Evolutionary conservation across 2,888 invertebrate species (phyloP).

Genomic region (Hartigia nigra): DNA sequence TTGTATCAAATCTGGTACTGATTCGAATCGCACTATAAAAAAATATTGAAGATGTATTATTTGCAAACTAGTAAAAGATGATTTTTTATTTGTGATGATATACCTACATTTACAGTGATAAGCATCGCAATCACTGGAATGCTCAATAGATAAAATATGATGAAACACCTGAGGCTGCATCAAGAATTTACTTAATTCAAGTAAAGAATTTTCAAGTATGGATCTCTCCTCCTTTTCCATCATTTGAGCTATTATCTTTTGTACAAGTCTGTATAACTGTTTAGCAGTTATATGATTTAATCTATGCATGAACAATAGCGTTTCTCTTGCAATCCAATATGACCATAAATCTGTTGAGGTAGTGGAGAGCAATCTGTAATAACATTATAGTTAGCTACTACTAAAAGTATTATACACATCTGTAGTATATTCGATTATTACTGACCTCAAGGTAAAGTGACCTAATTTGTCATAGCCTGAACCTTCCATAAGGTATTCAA

Average conservation of each 20-base stretch:
- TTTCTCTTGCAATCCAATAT: slow-evolving; percentile 53
- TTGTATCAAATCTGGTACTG: slow-evolving; percentile 69
- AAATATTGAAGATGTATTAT: slow-evolving; percentile 46
- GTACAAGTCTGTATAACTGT: slow-evolving; percentile 54
- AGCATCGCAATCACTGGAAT: slow-evolving; percentile 39
- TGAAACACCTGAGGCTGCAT: slow-evolving; percentile 41
- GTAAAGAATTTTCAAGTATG: slow-evolving; percentile 38
- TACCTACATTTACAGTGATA: slow-evolving; percentile 48
- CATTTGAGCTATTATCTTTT: slow-evolving; percentile 33
- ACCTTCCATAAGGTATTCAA: slow-evolving; percentile 71
- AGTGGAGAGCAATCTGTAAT: slow-evolving; percentile 53
- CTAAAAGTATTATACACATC: slow-evolving; percentile 9
- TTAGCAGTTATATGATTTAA: slow-evolving; percentile 44
- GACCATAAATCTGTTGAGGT: slow-evolving; percentile 47
- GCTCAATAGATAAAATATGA: slow-evolving; percentile 45
- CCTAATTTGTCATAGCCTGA: slow-evolving; percentile 72
- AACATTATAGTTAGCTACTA: slow-evolving; percentile 11
- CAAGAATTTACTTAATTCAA: slow-evolving; percentile 41
- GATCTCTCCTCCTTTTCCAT: slow-evolving; percentile 14
- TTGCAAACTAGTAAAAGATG: not conserved
- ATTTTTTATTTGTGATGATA: slow-evolving; percentile 1
- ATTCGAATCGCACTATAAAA: slow-evolving; percentile 69
- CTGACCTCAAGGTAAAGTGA: slow-evolving; percentile 70
- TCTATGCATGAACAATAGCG: slow-evolving; percentile 49
- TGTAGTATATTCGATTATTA: slow-evolving; percentile 22